Conservation (phyloP, 2,797 vertebrate species). For the Corythornis leucogaster region DNA sequence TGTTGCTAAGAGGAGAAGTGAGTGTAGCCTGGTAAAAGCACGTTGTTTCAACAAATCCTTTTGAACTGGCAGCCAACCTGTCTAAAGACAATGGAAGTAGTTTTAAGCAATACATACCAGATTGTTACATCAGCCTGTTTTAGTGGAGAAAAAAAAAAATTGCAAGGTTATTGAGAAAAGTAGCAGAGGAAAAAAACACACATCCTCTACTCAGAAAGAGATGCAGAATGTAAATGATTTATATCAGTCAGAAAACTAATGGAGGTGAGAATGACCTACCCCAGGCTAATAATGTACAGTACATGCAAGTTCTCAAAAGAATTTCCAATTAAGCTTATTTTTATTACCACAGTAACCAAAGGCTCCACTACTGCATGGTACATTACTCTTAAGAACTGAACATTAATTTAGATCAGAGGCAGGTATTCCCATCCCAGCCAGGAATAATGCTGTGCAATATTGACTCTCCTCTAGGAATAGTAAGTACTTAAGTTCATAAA, state of each 20-base stretch:
- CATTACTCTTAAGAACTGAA: constrained; percentile 44
- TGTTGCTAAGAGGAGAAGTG: constrained; percentile 62
- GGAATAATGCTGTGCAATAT: not conserved
- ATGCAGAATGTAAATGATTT: not conserved
- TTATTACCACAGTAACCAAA: constrained; percentile 21
- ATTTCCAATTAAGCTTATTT: constrained; percentile 53
- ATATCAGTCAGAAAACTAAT: constrained; percentile 24
- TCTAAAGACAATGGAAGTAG: constrained; percentile 23
- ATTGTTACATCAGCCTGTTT: constrained; percentile 37
- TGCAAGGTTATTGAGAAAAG: not conserved
- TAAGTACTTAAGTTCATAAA: not conserved
- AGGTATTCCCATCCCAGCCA: not conserved
- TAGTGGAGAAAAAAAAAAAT: not conserved
- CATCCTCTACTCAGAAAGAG: not conserved
- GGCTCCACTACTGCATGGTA: not conserved
- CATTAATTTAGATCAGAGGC: not conserved
- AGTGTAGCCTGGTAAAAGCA: constrained; percentile 42
- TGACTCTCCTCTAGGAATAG: not conserved
- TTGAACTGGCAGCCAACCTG: constrained; percentile 17
- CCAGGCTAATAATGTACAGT: constrained; percentile 35
- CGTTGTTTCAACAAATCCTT: constrained; percentile 40
- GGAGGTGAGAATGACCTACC: constrained; percentile 28
- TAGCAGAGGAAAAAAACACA: not conserved
- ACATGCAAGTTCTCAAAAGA: constrained; percentile 14
- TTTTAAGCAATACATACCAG: constrained; percentile 7